Conservation (phyloP, 2,797 vertebrate species). For the Carcharodon carcharias region DNA sequence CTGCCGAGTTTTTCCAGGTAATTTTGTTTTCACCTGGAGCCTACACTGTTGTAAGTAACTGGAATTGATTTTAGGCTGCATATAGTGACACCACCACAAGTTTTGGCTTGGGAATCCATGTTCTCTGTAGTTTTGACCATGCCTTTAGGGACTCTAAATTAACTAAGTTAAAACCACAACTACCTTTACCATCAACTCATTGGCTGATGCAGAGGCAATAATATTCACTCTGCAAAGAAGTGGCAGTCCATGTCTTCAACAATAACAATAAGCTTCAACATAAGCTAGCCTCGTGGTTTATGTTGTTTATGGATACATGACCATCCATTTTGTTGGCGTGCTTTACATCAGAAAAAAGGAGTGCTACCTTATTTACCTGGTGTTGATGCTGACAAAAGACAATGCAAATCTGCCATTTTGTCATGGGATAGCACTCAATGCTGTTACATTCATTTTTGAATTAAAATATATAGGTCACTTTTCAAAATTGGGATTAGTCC, state of each 20-base stretch:
- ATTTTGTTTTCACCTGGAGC: neutral
- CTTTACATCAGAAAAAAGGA: neutral
- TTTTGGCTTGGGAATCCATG: neutral
- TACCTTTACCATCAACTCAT: neutral
- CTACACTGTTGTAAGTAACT: neutral
- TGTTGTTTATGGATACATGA: neutral
- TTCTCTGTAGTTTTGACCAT: neutral
- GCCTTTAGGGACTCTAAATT: neutral
- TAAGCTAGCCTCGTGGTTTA: neutral
- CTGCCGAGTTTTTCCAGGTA: too few relatives aligned
- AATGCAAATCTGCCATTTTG: too few relatives aligned
- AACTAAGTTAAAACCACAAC: neutral
- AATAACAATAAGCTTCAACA: too few relatives aligned
- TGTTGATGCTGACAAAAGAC: too few relatives aligned
- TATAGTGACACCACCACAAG: neutral
- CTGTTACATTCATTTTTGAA: too few relatives aligned
- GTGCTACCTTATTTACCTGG: too few relatives aligned
- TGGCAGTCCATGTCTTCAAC: neutral
- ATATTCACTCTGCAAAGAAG: neutral
- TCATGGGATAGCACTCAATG: too few relatives aligned
- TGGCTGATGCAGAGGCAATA: neutral
- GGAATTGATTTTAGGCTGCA: neutral
- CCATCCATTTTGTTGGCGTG: neutral
- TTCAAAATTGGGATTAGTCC: too few relatives aligned
- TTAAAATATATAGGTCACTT: too few relatives aligned